These are phyloP conservation scores for Zosterops pallidus DNA, from an alignment of 2,113 vertebrate genomes.

Conservation along the genomic window DNA sequence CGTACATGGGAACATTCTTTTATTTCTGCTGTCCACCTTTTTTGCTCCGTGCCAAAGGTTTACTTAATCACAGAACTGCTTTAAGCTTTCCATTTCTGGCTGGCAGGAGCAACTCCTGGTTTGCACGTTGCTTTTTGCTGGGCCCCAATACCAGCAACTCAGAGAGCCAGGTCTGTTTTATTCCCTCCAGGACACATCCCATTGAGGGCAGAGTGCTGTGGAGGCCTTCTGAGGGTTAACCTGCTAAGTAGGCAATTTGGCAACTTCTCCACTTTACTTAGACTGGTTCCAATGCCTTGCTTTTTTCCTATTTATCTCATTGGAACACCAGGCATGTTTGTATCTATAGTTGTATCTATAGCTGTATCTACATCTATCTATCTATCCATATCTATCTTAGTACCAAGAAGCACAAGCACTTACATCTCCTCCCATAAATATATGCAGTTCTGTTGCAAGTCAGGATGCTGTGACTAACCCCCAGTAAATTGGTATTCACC, in stretches of 20 bases:
- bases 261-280: neutral
- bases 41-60: neutral
- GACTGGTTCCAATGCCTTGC: neutral
- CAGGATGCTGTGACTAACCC: neutral
- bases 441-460: neutral
- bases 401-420: neutral
- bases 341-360: neutral
- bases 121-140: neutral
- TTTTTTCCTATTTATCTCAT: neutral
- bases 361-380: too few relatives aligned
- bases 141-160: neutral
- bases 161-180: neutral
- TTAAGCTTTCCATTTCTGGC: neutral
- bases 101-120: neutral
- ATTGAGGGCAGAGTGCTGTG: neutral
- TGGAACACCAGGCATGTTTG: neutral
- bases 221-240: neutral
- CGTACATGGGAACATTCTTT: accelerated
- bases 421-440: neutral
- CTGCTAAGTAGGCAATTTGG: neutral
- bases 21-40: neutral
- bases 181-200: neutral
- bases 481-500: neutral
- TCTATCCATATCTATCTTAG: too few relatives aligned
- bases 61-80: neutral